Conservation (phyloP, 2,797 vertebrate genomes). For the Chiroxiphia lanceolata region DNA sequence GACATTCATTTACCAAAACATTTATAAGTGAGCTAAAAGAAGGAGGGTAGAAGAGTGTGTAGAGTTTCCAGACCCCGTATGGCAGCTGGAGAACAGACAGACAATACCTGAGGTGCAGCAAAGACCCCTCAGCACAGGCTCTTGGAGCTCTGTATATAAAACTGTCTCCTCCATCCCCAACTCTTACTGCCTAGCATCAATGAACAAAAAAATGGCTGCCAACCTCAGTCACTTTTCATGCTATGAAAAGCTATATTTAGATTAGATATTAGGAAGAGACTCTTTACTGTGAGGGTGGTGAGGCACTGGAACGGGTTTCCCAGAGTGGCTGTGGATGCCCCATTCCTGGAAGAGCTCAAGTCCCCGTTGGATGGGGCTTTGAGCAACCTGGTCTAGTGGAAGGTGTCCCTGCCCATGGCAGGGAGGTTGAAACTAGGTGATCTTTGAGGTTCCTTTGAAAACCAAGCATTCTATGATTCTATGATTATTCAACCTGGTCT, state of each 20-base stretch:
- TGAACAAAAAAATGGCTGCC: background rate
- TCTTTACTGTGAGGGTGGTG: background rate
- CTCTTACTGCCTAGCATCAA: background rate
- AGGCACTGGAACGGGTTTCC: background rate
- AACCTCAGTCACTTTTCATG: background rate
- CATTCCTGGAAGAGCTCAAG: background rate
- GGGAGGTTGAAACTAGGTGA: background rate
- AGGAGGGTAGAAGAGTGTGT: fast-evolving
- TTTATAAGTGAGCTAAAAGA: background rate
- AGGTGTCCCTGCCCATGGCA: fast-evolving
- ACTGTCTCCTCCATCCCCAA: too few species aligned
- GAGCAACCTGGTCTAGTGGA: background rate
- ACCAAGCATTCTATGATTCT: background rate
- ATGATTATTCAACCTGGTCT: background rate
- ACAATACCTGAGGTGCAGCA: background rate
- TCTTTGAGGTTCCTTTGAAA: background rate
- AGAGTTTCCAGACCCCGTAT: background rate
- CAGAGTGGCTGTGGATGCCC: background rate
- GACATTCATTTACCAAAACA: background rate
- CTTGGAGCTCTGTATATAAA: background rate
- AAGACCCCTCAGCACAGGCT: background rate
- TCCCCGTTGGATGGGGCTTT: background rate
- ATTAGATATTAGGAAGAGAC: background rate
- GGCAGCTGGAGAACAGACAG: background rate
- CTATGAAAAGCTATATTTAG: background rate